Percentiles rank a stretch among this genome's conserved stretches.
Evolutionary conservation across 2,888 invertebrate genomes (phyloP).

Genomic region (Cephalotes varians): DNA sequence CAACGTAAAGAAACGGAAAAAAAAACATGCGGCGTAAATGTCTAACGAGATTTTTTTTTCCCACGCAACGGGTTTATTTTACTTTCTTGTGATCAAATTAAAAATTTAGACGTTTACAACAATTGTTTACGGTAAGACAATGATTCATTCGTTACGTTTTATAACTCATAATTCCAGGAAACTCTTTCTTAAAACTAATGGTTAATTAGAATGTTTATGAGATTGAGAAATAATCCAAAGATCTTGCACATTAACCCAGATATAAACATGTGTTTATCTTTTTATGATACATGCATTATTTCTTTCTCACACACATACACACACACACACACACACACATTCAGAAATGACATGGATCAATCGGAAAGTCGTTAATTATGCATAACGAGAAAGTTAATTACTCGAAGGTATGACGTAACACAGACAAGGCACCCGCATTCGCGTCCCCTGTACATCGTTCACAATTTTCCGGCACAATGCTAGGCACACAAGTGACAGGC

Average conservation of each 20-base stretch:
- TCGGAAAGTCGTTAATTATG: no score
- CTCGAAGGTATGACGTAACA: constrained; percentile 22
- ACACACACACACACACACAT: no score
- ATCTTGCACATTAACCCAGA: not conserved
- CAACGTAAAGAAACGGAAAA: not conserved
- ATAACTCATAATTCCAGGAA: not conserved
- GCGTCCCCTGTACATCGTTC: constrained; percentile 21
- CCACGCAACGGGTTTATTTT: not conserved
- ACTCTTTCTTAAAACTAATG: not conserved
- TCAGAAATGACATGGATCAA: not conserved
- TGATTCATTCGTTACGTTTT: not conserved
- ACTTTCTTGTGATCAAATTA: not conserved
- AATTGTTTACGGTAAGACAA: not conserved
- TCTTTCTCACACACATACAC: no score
- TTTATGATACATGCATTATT: not conserved
- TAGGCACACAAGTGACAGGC: constrained; percentile 54
- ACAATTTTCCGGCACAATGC: constrained; percentile 48
- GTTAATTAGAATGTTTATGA: not conserved
- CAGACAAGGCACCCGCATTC: constrained; percentile 26
- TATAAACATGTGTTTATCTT: not conserved
- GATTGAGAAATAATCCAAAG: not conserved
- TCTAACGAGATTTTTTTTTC: constrained; percentile 10
- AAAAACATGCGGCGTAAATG: constrained; percentile 25
- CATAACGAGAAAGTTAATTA: constrained; percentile 16
- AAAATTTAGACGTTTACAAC: not conserved